These are phyloP conservation scores for Papilio xuthus DNA, from an alignment of 1,140 invertebrate genomes.

Conservation along the genomic window DNA sequence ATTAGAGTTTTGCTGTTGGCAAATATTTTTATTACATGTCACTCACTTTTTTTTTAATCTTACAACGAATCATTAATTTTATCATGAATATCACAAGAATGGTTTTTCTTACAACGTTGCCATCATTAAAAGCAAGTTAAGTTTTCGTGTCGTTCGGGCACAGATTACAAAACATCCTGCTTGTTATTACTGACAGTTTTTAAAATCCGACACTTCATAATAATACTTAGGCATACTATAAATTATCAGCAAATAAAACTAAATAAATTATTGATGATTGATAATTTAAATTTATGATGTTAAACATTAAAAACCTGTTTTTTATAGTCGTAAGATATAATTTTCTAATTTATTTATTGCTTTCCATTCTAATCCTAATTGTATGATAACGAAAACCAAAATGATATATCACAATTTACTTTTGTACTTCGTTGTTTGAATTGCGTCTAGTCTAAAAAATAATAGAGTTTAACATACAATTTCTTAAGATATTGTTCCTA, in stretches of 20 bases:
- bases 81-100: not conserved
- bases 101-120: not conserved
- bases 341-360: too few species aligned
- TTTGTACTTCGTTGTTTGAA: too few species aligned
- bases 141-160: slow-evolving; percentile 6
- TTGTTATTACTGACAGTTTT: slow-evolving; percentile 7
- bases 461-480: not conserved
- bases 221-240: not conserved
- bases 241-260: too few species aligned
- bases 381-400: too few species aligned
- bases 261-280: too few species aligned
- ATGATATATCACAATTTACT: too few species aligned
- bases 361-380: too few species aligned
- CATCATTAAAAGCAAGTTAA: slow-evolving; percentile 23
- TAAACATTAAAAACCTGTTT: too few species aligned
- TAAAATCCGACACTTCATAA: not conserved
- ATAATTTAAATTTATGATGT: too few species aligned
- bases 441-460: too few species aligned
- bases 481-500: not conserved
- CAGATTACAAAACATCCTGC: slow-evolving; percentile 49
- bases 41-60: not conserved
- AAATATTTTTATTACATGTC: not conserved
- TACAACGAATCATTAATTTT: too few species aligned
- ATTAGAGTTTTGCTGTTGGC: not conserved
- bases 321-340: too few species aligned